Evolutionary conservation across 2,888 invertebrate species (phyloP), one percentile per base, ranked within the genome.

Genomic region (Odontocolon sp.): DNA sequence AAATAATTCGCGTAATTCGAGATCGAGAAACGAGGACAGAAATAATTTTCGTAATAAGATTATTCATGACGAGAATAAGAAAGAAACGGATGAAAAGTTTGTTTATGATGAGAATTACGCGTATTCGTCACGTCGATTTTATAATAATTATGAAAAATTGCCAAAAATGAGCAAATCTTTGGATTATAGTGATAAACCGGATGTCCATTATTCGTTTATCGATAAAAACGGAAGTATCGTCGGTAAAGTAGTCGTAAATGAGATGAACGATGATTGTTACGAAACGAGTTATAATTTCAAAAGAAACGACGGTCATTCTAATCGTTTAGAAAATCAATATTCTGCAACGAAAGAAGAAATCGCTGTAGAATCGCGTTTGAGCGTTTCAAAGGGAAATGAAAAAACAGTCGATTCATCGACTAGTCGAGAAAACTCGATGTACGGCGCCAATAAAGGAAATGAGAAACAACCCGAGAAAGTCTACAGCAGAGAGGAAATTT

Each of bases 261-360:
- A 16, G 0, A 36, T 31, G 3, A 81, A 80, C 33, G 69, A 80
- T 4, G 79, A 77, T 6, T 66, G 81, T 31, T 82, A 81, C 56
- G 85, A 83, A 3, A n/a, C n/a, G n/a, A n/a, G n/a, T 0, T 83
- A 84, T 47, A 80, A 84, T 2, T 4, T 82, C 3, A 78, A 61
- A 21, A 56, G 47, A 1, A 52, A 42, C 2, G 16, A 16, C 5
- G 31, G 21, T 26, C 11, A 23, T 8, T n/a, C 42, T 11, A 45
- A 21, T 11, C n/a, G 16, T 2, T 6, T 50, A 47, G 69, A 59
- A 26, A 26, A 38, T 90, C 67, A 21, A 23, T 71, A 82, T 87
- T 11, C 84, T 87, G 11, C 84, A 86, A 18, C 90, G 90, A 31
- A 85, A 83, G 9, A 64, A 2, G 79, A 67, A 28, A 4, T 40